Percentiles rank a stretch among this genome's conserved stretches.
Conservation (phyloP, 2,888 invertebrate species). For the Phoronis australis region DNA sequence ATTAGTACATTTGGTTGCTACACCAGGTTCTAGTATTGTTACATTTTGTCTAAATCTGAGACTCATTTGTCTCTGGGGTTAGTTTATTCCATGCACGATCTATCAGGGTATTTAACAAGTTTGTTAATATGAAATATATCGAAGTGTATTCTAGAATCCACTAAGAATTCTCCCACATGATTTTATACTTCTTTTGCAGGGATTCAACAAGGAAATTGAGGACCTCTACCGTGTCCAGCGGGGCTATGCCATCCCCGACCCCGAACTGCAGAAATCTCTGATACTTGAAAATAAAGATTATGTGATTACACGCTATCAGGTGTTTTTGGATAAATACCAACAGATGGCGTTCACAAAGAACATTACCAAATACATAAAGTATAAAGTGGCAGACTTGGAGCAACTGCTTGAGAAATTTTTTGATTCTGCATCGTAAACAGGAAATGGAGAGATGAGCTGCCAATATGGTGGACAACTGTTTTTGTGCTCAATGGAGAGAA, state of each 20-base stretch:
- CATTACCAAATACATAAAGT: slow-evolving; percentile 87
- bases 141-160: background rate
- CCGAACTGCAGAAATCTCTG: slow-evolving; percentile 78
- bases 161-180: background rate
- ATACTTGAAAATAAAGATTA: slow-evolving; percentile 86
- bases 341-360: slow-evolving; percentile 83
- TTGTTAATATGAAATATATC: background rate
- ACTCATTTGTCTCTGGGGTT: no score
- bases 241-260: slow-evolving; percentile 88
- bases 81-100: no score
- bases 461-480: no score
- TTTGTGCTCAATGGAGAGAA: no score
- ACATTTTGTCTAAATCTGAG: no score
- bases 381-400: slow-evolving; percentile 77
- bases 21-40: no score
- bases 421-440: no score
- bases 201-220: slow-evolving; percentile 94
- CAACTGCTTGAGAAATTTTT: slow-evolving; percentile 84
- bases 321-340: slow-evolving; percentile 54
- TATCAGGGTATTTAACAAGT: no score
- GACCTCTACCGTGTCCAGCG: slow-evolving; percentile 79
- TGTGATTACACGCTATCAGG: slow-evolving; percentile 74
- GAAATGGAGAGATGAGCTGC: no score
- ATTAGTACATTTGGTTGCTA: no score
- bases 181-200: slow-evolving; percentile 60